Percentiles rank a stretch among this genome's conserved stretches.
Conservation (phyloP, 2,888 invertebrate genomes). For the Orchesella flavescens region DNA sequence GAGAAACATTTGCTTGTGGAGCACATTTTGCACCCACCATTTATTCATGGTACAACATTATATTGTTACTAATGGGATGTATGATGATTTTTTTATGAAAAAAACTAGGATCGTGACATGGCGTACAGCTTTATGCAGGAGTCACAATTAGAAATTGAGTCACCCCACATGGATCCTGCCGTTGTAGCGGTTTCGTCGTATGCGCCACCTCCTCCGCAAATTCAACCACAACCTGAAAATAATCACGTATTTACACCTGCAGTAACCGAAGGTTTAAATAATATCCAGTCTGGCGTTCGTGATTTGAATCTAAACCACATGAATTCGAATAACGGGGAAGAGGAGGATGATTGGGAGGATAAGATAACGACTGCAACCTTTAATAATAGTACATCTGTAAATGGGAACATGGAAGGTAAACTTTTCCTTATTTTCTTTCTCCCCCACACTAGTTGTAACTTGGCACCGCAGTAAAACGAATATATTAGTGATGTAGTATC, state of each 20-base stretch:
- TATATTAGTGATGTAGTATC: too few species aligned
- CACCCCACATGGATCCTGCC: slow-evolving; percentile 75
- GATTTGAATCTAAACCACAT: slow-evolving; percentile 64
- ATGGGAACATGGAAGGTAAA: slow-evolving; percentile 49
- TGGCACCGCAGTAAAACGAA: too few species aligned
- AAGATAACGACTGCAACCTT: slow-evolving; percentile 41
- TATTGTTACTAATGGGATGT: too few species aligned
- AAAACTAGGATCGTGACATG: slow-evolving; percentile 34
- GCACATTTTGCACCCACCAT: too few species aligned
- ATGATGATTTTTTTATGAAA: too few species aligned
- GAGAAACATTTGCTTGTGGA: too few species aligned
- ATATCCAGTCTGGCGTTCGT: slow-evolving; percentile 59
- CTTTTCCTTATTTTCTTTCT: background rate
- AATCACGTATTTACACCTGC: slow-evolving; percentile 46
- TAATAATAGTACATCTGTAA: slow-evolving; percentile 53
- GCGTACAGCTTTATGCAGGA: slow-evolving; percentile 82
- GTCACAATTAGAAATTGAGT: slow-evolving; percentile 85
- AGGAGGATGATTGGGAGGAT: slow-evolving; percentile 63
- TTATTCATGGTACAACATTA: too few species aligned
- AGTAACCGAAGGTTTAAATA: slow-evolving; percentile 38
- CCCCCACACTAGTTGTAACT: background rate
- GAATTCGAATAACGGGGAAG: slow-evolving; percentile 57
- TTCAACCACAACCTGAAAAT: slow-evolving; percentile 44
- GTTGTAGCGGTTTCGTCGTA: slow-evolving; percentile 73
- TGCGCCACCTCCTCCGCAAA: slow-evolving; percentile 65